Base-by-base conservation (phyloP, 1,140 invertebrate genomes). In the Anthonomus grandis region DNA sequence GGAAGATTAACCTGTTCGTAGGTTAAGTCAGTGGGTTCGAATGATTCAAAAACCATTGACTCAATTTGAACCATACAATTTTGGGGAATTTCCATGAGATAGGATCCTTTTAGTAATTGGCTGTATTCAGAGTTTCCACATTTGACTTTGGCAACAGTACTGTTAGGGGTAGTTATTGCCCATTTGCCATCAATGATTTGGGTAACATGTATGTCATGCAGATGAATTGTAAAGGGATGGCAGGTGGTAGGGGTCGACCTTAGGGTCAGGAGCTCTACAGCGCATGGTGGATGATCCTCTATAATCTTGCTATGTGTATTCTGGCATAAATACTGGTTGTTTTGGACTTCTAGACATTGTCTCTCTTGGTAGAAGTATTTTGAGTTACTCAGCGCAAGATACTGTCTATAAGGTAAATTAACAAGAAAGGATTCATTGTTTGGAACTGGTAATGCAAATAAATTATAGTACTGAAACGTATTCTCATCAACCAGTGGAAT, bases 121-220 rank as follows among this genome's bases (percentile, higher is more conserved):
- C 4, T 19, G 15, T 55, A 27, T 34, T 55, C 15, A 10, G 13
- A 4, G n/a, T 45, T 37, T 49, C 6, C 6, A 49, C 52, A 55
- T 12, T 17, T 34, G 8, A 19, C 36, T 31, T 6, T 21, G 21
- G 38, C 24, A 4, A 55, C 21, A 19, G 22, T 10, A 5, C 23
- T 4, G 4, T 4, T 23, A 0, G 52, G 52, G 25, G 18, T 48
- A 8, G 21, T 55, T 10, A 55, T 4, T 13, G 36, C n/a, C 52
- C 52, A 55, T 55, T 55, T 47, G 5, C 44, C 52, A 48, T 37
- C 25, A 15, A 4, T 34, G 21, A 55, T 55, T 49, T 55, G 25
- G 3, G 25, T 49, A 3, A 37, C 21, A 48, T 55, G 52, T 15
- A 10, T 4, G 15, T 18, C 12, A 13, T 36, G 6, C 23, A 55